phyloP scores from a whole-genome alignment of 2,113 vertebrate species.

The Petrocephalus microphthalmus region DNA sequence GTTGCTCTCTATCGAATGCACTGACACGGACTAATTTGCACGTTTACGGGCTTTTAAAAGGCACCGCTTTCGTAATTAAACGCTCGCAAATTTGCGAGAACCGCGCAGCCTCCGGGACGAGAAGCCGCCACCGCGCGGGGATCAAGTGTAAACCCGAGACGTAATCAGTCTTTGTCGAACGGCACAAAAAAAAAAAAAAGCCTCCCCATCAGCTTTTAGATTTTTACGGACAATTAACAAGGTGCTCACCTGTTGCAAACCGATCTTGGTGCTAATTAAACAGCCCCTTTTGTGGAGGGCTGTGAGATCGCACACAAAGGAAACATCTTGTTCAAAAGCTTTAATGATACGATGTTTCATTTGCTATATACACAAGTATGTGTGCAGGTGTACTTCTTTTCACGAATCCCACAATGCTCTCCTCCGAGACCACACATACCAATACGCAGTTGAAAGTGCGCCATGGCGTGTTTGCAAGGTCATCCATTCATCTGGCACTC shows the following conservation, averaged over 20 bases:
- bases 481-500: background rate
- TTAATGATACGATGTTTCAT: background rate
- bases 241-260: background rate
- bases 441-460: background rate
- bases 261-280: background rate
- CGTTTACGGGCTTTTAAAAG: background rate
- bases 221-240: background rate
- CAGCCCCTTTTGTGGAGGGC: background rate
- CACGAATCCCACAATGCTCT: background rate
- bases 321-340: background rate
- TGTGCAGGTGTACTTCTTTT: background rate
- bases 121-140: background rate
- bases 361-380: background rate
- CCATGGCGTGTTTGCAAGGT: background rate
- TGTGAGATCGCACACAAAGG: background rate
- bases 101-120: background rate
- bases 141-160: background rate
- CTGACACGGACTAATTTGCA: background rate
- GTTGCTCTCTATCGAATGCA: background rate
- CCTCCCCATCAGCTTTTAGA: background rate
- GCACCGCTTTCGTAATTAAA: background rate
- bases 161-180: background rate
- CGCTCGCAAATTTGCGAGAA: background rate
- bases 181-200: background rate
- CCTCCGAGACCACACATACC: background rate